These are phyloP conservation scores for Dasysyrphus albostriatus DNA, from an alignment of 2,888 invertebrate genomes.

Conservation along the genomic window DNA sequence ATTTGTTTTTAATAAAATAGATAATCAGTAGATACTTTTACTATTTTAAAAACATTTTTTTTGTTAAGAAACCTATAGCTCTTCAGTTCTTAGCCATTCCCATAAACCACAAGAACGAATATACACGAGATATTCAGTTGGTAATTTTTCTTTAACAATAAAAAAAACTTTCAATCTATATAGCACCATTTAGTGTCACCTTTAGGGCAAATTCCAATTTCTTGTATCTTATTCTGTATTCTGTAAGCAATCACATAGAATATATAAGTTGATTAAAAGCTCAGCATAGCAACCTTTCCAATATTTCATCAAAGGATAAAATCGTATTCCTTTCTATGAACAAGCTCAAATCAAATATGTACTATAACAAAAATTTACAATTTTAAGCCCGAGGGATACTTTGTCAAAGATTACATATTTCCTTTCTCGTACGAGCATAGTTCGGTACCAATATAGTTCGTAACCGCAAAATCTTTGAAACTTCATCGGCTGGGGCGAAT, in stretches of 20 bases:
- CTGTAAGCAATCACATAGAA: slow-evolving; percentile 15
- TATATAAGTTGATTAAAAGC: slow-evolving; percentile 44
- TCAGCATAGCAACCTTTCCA: neutral
- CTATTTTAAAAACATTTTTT: no score
- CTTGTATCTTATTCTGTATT: neutral
- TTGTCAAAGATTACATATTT: slow-evolving; percentile 16
- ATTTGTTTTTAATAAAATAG: no score
- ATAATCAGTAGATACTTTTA: no score
- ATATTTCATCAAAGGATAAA: slow-evolving; percentile 6
- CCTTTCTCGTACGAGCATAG: slow-evolving; percentile 1
- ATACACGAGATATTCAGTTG: no score
- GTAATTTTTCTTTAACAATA: no score
- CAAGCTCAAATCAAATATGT: slow-evolving; percentile 38
- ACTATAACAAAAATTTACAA: slow-evolving; percentile 27
- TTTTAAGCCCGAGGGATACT: slow-evolving; percentile 17
- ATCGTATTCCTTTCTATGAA: neutral
- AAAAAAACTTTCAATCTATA: no score
- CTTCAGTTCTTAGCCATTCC: no score
- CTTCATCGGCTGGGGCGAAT: neutral
- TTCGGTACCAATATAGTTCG: neutral
- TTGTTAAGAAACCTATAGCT: no score
- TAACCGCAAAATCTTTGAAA: slow-evolving; percentile 29
- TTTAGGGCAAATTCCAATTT: neutral
- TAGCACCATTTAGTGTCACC: no score
- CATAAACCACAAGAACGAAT: no score